A percentile compares a stretch with the other conserved stretches of the same genome.
phyloP scores from a whole-genome alignment of 2,888 invertebrate species.

The Pantelozetes paolii region DNA sequence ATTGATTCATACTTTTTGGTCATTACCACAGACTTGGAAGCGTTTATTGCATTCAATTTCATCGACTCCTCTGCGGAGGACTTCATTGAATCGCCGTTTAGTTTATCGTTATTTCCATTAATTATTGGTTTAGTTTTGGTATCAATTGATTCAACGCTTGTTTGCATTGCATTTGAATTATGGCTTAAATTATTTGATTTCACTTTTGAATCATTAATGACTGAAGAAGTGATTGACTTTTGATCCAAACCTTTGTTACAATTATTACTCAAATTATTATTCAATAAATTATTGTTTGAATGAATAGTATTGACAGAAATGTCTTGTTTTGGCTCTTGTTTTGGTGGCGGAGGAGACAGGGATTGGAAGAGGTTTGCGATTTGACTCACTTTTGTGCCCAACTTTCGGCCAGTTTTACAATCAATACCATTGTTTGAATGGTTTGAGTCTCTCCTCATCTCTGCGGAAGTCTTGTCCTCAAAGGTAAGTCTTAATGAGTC shows the following conservation, averaged over 20 bases:
- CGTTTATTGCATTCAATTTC: slow-evolving; percentile 20
- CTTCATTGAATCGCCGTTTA: slow-evolving; percentile 7
- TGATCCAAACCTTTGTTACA: background rate
- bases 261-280: background rate
- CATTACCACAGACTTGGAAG: slow-evolving; percentile 2
- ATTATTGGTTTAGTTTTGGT: slow-evolving; percentile 2
- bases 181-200: slow-evolving; percentile 20
- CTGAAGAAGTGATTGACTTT: slow-evolving; percentile 38
- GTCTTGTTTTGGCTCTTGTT: background rate
- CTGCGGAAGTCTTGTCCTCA: slow-evolving; percentile 34
- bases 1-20: slow-evolving; percentile 14
- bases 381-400: slow-evolving; percentile 49
- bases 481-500: slow-evolving; percentile 35
- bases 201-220: slow-evolving; percentile 16
- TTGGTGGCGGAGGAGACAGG: slow-evolving; percentile 44
- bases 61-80: background rate
- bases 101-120: slow-evolving; percentile 16
- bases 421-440: slow-evolving; percentile 16
- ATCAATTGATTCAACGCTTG: background rate
- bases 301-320: background rate
- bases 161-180: background rate
- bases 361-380: slow-evolving; percentile 49
- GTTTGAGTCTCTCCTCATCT: background rate
- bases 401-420: slow-evolving; percentile 41
- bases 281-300: background rate